Percentiles rank a stretch among this genome's conserved stretches.
Evolutionary conservation across 92 coral and sea anemone genomes (phyloP).

Genomic region (Epizoanthus illoricatus): DNA sequence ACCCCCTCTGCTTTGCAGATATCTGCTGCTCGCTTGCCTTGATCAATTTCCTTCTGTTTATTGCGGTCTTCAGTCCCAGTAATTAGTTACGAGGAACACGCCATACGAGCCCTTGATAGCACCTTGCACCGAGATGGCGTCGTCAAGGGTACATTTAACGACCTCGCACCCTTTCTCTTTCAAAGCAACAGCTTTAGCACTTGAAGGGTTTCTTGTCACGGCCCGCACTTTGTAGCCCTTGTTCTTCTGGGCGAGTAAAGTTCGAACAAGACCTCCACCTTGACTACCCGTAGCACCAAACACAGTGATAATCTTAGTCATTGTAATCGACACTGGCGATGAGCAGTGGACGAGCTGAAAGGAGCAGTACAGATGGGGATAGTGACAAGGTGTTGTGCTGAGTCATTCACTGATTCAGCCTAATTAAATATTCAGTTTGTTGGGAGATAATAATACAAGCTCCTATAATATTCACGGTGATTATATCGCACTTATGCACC

Average conservation of each 20-base stretch:
- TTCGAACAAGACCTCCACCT: constrained; percentile 68
- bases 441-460: too few species aligned
- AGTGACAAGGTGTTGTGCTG: too few species aligned
- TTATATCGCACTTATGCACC: too few species aligned
- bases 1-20: constrained; percentile 61
- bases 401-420: too few species aligned
- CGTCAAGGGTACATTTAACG: constrained; percentile 58
- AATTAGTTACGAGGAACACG: constrained; percentile 79
- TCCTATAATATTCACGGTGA: too few species aligned
- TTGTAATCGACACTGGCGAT: neutral
- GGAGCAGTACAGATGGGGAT: too few species aligned
- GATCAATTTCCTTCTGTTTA: constrained; percentile 64
- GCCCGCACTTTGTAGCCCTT: constrained; percentile 58
- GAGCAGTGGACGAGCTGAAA: too few species aligned
- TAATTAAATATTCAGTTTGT: too few species aligned
- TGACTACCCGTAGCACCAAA: constrained; percentile 80
- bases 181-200: constrained; percentile 58
- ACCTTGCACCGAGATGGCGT: constrained; percentile 54
- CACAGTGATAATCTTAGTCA: constrained; percentile 59
- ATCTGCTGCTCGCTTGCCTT: constrained; percentile 73
- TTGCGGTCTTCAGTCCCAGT: constrained; percentile 77
- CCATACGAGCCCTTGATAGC: constrained; percentile 67
- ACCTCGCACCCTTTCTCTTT: constrained; percentile 68
- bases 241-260: constrained; percentile 34
- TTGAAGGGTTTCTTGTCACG: constrained; percentile 59